Percentiles rank a stretch among this genome's conserved stretches.
Evolutionary conservation across 2,797 vertebrate species (phyloP).

Genomic region (Crossoptilon crossoptilon): DNA sequence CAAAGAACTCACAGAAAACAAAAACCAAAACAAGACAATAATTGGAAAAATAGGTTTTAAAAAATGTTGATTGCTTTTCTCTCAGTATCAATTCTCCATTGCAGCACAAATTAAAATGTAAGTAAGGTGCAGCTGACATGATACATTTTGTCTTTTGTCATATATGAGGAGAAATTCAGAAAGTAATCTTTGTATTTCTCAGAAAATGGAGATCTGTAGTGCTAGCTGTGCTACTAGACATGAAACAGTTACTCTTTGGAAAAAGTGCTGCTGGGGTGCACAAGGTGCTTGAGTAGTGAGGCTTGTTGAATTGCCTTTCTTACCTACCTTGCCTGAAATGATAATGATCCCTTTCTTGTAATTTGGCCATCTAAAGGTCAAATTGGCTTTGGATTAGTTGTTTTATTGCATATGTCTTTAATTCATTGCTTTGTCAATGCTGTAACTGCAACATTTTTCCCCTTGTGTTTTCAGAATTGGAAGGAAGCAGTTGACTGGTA

Average conservation of each 20-base stretch:
- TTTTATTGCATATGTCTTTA: not conserved
- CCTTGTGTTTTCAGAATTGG: not conserved
- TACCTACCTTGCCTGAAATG: not conserved
- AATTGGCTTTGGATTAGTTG: not conserved
- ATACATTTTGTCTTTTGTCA: not conserved
- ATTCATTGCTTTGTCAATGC: conserved; percentile 8
- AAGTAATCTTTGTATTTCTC: not conserved
- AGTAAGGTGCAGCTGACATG: not conserved
- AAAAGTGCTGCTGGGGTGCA: not conserved
- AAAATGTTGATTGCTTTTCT: rapidly evolving
- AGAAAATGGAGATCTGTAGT: not conserved
- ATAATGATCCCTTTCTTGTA: not conserved
- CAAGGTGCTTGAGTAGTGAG: rapidly evolving
- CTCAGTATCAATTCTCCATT: not conserved
- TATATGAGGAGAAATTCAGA: not conserved
- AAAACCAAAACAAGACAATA: not conserved
- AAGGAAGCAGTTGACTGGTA: not conserved
- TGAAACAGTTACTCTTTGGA: not conserved
- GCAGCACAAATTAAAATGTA: not conserved
- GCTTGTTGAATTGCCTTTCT: not conserved
- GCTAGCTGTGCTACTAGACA: not conserved
- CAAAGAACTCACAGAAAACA: not conserved
- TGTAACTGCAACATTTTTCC: not conserved
- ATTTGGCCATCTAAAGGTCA: not conserved
- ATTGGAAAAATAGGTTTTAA: not conserved